A percentile compares a stretch with the other conserved stretches of the same genome.
phyloP scores from a whole-genome alignment of 1,140 invertebrate species.

The Pseudomyrmex cubaensis region DNA sequence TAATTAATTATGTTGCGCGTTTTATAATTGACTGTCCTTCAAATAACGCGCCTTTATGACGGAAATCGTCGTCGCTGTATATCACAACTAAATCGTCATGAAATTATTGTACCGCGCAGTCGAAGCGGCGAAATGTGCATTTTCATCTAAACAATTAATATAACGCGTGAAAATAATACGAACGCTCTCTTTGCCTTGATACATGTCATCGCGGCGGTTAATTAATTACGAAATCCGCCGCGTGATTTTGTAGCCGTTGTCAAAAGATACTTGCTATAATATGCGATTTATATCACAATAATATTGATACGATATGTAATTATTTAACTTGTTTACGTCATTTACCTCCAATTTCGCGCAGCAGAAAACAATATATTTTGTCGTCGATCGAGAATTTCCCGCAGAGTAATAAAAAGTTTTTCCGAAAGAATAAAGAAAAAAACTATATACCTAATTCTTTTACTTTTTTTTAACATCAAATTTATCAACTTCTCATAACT shows the following conservation, averaged over 20 bases:
- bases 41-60: slow-evolving; percentile 14
- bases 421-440: no score
- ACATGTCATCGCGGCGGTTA: slow-evolving; percentile 17
- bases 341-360: neutral
- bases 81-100: slow-evolving; percentile 38
- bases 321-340: slow-evolving; percentile 20
- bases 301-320: neutral
- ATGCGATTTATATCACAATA: slow-evolving; percentile 19
- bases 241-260: slow-evolving; percentile 2
- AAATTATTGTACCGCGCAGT: slow-evolving; percentile 7
- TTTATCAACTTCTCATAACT: neutral
- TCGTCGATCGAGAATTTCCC: neutral
- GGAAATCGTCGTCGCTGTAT: slow-evolving; percentile 13
- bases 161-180: slow-evolving; percentile 38
- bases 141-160: slow-evolving; percentile 42
- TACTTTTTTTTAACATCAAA: neutral
- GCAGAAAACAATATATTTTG: neutral
- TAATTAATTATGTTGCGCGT: slow-evolving; percentile 55
- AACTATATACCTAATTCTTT: no score
- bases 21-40: slow-evolving; percentile 49
- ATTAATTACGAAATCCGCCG: slow-evolving; percentile 49
- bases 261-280: neutral
- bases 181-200: slow-evolving; percentile 4
- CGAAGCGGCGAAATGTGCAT: slow-evolving; percentile 8
- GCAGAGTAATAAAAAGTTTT: neutral